phyloP scores from a whole-genome alignment of 2,797 vertebrate species.

The Oreochromis grahami region DNA sequence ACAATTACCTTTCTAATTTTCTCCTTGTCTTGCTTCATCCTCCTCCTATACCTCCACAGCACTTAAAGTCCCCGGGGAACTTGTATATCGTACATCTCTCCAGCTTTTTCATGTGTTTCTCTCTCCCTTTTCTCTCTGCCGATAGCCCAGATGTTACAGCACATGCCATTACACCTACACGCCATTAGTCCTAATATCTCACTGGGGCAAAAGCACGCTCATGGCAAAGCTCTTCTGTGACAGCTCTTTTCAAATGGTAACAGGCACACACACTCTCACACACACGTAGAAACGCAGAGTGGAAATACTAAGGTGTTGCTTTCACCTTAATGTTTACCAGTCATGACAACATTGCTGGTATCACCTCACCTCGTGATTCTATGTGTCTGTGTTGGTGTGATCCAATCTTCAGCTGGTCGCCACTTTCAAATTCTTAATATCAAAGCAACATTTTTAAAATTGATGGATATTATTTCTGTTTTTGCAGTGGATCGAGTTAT shows the following conservation, averaged over 20 bases:
- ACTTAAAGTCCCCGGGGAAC: background rate
- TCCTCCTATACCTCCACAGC: background rate
- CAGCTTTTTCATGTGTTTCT: background rate
- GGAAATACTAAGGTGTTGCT: background rate
- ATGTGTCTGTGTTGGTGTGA: background rate
- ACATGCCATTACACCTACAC: conserved; percentile 59
- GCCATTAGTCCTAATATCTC: conserved; percentile 56
- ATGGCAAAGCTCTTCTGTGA: conserved; percentile 33
- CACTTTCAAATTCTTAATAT: background rate
- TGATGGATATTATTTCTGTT: background rate
- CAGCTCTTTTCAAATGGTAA: background rate
- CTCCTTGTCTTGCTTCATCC: background rate
- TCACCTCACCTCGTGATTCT: background rate
- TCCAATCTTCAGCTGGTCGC: background rate
- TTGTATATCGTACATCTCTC: background rate
- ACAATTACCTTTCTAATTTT: background rate
- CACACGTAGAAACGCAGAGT: background rate
- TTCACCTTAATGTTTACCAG: background rate
- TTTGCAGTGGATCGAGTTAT: background rate
- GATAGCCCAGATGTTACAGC: conserved; percentile 49
- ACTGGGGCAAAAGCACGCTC: conserved; percentile 23
- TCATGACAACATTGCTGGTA: background rate
- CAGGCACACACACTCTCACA: background rate
- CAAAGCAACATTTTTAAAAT: background rate
- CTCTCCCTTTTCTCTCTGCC: background rate